Percentiles rank a stretch among this genome's conserved stretches.
phyloP scores from a whole-genome alignment of 2,113 vertebrate genomes.

The Nothocercus nigrocapillus region DNA sequence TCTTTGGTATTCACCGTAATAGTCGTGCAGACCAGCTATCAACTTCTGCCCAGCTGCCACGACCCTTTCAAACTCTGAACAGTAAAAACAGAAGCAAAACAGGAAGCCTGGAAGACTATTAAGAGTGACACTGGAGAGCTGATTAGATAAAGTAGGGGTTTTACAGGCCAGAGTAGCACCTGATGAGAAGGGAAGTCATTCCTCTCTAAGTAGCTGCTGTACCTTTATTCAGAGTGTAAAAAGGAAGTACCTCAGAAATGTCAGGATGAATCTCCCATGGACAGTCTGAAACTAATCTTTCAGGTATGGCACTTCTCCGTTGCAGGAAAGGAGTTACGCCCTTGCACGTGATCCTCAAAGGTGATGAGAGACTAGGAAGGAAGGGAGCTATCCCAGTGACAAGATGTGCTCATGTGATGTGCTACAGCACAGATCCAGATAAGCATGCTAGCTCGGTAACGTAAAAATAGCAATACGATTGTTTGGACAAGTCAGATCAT shows the following conservation, averaged over 20 bases:
- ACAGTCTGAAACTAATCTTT: not conserved
- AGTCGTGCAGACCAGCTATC: not conserved
- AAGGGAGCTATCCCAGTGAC: not conserved
- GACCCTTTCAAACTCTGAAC: not conserved
- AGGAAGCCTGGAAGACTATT: not conserved
- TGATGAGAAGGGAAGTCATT: not conserved
- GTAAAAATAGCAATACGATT: not conserved
- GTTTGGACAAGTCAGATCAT: not conserved
- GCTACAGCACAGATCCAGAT: not conserved
- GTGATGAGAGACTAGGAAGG: not conserved
- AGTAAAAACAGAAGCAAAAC: not conserved
- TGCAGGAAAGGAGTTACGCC: slow-evolving; percentile 14
- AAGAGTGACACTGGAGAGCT: not conserved
- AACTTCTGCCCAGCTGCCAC: not conserved
- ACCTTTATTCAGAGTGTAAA: not conserved
- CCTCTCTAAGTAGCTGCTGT: not conserved
- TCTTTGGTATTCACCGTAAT: not conserved
- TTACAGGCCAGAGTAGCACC: not conserved
- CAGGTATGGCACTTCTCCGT: not conserved
- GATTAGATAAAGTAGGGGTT: not conserved
- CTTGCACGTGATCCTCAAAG: fast-evolving
- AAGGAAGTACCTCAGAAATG: not conserved
- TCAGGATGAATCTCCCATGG: not conserved
- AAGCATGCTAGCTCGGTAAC: not conserved
- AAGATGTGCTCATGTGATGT: not conserved